Conservation (phyloP, 2,797 vertebrate genomes). For the Myotis findleyi region DNA sequence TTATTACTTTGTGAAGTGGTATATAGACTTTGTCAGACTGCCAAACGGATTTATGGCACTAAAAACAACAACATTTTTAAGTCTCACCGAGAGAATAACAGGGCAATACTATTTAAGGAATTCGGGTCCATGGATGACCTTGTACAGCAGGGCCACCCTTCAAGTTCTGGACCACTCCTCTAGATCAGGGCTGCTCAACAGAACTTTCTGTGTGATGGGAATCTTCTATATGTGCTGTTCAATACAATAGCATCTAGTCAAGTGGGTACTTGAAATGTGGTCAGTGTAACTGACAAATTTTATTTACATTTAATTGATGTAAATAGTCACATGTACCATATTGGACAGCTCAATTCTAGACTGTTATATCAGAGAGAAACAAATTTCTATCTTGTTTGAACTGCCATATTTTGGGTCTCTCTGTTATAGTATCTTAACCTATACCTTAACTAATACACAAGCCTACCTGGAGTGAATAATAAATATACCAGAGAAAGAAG, state of each 20-base stretch:
- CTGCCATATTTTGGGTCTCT: background rate
- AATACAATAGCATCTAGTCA: background rate
- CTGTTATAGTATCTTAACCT: background rate
- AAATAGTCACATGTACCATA: background rate
- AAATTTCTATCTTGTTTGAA: background rate
- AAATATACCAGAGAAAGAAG: background rate
- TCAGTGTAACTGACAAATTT: background rate
- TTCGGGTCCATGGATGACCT: background rate
- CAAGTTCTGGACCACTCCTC: background rate
- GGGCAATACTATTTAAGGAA: background rate
- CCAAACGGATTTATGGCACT: background rate
- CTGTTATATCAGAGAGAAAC: background rate
- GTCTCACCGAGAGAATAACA: background rate
- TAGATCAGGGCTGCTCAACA: background rate
- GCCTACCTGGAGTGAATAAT: background rate
- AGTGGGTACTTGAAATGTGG: background rate
- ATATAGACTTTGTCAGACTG: background rate
- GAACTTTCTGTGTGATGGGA: background rate
- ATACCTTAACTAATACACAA: background rate
- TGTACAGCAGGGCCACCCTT: background rate
- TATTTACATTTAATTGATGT: background rate
- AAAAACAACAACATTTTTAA: background rate
- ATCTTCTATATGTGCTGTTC: background rate
- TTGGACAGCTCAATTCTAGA: background rate
- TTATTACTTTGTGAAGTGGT: background rate